Evolutionary conservation across 1,140 invertebrate species (phyloP), one percentile per base, ranked within the genome.

Genomic region (Paraescarpia echinospica): DNA sequence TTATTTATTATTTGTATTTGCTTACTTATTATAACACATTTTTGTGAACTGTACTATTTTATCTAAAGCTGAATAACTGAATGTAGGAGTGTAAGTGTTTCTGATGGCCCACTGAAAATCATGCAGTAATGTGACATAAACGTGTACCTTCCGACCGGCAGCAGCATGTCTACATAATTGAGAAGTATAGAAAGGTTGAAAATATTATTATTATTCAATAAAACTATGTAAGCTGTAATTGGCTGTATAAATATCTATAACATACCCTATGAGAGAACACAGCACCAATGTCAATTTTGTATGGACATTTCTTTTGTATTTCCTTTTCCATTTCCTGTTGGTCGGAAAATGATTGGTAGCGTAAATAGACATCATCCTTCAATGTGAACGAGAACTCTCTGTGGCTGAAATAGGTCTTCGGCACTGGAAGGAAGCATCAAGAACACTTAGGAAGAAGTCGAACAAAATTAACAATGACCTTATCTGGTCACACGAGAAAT

Each of bases 331-430:
- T 97, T 94, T 99, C 98, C 93, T 98, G 97, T 93, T 97, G 96
- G 94, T 97, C 97, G 91, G 97, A 97, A 94, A 99, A 99, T 1
- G 98, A 98, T 94, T 98, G 97, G 96, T 98, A 99, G 88, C 99
- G 97, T 90, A 99, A 96, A 94, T 99, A 99, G 89, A 99, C 97
- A 96, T 99, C 99, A 95, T 98, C 98, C 93, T 97, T 97, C 77
- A 99, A 95, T 0, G 99, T 99, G 95, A 99, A 99, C 0, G 98
- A 99, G 95, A 99, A 98, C 97, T 99, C 99, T 95, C 99, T 97
- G 93, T 97, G 97, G 22, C 97, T 95, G 95, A 99, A 98, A 89
- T 97, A 97, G 48, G 96, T 96, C 34, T 97, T 97, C 92, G 97
- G 96, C 89, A 96, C 97, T 98, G 93, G 94, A 93, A 93, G 94